These are phyloP conservation scores for Ridgeia piscesae DNA, from an alignment of 1,140 invertebrate species.

Conservation along the genomic window DNA sequence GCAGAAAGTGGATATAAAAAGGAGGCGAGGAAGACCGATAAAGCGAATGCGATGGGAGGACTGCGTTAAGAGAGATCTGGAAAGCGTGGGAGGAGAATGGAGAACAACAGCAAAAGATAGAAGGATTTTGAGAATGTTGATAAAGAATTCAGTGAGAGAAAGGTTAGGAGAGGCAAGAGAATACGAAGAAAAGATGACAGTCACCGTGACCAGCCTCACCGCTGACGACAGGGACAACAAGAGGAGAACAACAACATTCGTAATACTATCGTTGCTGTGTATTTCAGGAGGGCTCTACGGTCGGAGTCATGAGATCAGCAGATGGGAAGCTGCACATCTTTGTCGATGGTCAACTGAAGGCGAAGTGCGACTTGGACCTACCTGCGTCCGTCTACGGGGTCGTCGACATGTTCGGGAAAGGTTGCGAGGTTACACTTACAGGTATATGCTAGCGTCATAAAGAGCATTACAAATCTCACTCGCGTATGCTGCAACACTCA, in stretches of 20 bases:
- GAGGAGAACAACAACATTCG: not conserved
- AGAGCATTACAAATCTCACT: not conserved
- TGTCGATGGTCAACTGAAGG: not conserved
- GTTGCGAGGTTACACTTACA: not conserved
- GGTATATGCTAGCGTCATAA: not conserved
- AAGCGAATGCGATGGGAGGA: no score
- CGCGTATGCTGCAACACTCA: not conserved
- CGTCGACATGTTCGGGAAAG: not conserved
- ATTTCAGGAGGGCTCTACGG: not conserved
- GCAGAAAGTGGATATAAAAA: no score
- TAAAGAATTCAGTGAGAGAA: no score
- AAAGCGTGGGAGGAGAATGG: no score
- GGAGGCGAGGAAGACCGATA: no score
- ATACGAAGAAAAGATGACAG: no score
- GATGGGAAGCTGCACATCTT: not conserved
- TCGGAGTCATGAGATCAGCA: not conserved
- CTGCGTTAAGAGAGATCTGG: no score
- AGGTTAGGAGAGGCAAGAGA: no score
- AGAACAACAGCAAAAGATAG: no score
- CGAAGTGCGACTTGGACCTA: not conserved
- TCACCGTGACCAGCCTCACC: no score
- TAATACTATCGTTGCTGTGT: not conserved
- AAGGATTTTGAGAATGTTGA: no score
- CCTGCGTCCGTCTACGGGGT: not conserved
- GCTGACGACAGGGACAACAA: no score